Base-by-base conservation (phyloP, 2,797 vertebrate species). In the Sylvilagus floridanus region DNA sequence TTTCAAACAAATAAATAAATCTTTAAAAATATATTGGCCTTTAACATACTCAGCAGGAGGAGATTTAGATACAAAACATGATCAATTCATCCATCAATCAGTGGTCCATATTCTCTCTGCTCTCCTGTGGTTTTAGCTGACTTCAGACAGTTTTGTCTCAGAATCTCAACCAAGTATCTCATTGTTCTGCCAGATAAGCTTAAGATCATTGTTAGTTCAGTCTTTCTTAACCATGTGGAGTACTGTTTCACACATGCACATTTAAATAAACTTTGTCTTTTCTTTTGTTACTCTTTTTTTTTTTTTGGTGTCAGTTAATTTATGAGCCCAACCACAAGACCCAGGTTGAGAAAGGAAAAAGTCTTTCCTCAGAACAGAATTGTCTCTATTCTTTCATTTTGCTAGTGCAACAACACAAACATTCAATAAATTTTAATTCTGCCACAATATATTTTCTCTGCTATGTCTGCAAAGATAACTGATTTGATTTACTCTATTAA, bases 401-500 rank as follows among this genome's bases (percentile, higher is more conserved):
- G 14, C 63, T 37, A 75, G 52, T 83, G 19, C 7, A 60, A 30
- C 3, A 37, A 7, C 21, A 19, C 7, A 16, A 83, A 30, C 11
- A 21, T 52, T 32, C 5, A 50, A 68, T 68, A 87, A 17, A 50
- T 63, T 81, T 22, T 71, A 76, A 68, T 88, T 62, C 8, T 72
- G 16, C 24, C 24, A 5, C 2, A 54, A 30, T 42, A 57, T 69
- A 50, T 47, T 62, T 28, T 75, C 71, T 93, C 91, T 19, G 19
- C 35, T 35, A 1, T 54, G 11, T 83, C 12, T 42, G 26, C 22
- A 76, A 88, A 77, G 37, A 50, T 77, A 68, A 2, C 47, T 26
- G 42, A 69, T 89, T 72, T 95, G 73, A 86, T 79, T 88, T 88
- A 69, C 8, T 88, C 2, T 62, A 69, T 93, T 92, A 68, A 86